phyloP scores from a whole-genome alignment of 2,888 invertebrate species.

The Calameuta pallipes region DNA sequence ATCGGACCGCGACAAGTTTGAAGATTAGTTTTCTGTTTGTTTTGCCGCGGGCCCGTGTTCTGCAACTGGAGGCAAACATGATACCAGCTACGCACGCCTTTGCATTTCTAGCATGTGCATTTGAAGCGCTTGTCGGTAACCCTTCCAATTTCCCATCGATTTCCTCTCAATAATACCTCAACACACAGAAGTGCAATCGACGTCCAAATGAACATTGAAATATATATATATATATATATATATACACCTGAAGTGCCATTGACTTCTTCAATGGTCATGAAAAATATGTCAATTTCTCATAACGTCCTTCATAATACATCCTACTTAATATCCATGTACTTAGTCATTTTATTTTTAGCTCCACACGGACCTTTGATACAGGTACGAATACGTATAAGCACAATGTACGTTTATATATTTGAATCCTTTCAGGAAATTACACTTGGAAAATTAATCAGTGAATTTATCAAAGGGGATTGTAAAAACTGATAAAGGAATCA shows the following conservation, averaged over 20 bases:
- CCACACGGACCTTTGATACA: background rate
- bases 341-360: too few relatives aligned
- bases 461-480: background rate
- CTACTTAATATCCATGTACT: background rate
- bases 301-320: background rate
- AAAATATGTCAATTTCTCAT: background rate
- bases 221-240: background rate
- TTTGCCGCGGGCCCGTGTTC: background rate
- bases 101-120: background rate
- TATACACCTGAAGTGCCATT: background rate
- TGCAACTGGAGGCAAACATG: conserved; percentile 8
- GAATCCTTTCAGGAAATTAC: too few relatives aligned
- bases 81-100: background rate
- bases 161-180: background rate
- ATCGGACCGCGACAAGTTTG: conserved; percentile 28
- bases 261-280: background rate
- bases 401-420: too few relatives aligned
- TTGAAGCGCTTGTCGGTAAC: background rate
- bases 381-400: too few relatives aligned
- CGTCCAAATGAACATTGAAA: background rate
- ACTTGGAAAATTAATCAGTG: conserved; percentile 23
- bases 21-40: conserved; percentile 32
- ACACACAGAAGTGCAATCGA: background rate
- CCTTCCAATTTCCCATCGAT: background rate
- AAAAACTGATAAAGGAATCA: background rate